Evolutionary conservation across 2,888 invertebrate species (phyloP), one percentile per base, ranked within the genome.

Genomic region (Stegophylla sp.): DNA sequence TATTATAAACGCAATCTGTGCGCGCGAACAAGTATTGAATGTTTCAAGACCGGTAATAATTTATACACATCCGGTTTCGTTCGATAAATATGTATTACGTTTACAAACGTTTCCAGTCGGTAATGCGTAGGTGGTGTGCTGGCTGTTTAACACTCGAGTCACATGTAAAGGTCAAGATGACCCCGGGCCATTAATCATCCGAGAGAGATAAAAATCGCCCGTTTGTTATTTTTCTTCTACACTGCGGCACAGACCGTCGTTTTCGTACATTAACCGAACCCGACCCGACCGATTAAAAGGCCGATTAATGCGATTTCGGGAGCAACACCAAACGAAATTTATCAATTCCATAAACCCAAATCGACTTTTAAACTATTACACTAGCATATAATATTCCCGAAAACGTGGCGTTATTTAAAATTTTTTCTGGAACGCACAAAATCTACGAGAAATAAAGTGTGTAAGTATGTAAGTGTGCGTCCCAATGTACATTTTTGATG

Each of bases 11-110:
- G n/a, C 7, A 34, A 34, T 34, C 34, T 34, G 7, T 34, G 7
- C 3, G 34, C 7, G 7, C 34, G 7, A 34, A 34, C 34, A 7
- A 34, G 3, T 20, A 34, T 1, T 7, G n/a, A 61, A n/a, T 0
- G 12, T 5, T 61, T 20, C 0, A 45, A 9, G 9, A n/a, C 53
- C 9, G n/a, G n/a, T n/a, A 26, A 10, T 76, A 26, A 66, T 64
- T 76, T 43, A 56, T 45, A 43, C 43, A 43, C 41, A 0, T 10
- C 15, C n/a, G 5, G 0, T 17, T 34, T 10, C 4, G 28, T 61
- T 77, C 12, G 13, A 61, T 61, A 69, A 77, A 59, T 59, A 59
- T 77, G 34, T 67, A 69, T 69, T 45, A 43, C 43, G 10, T n/a
- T n/a, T n/a, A 26, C n/a, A 45, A 56, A 56, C 17, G 26, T 56